Base-by-base conservation (phyloP, 1,140 invertebrate species). In the Augochlora pura region DNA sequence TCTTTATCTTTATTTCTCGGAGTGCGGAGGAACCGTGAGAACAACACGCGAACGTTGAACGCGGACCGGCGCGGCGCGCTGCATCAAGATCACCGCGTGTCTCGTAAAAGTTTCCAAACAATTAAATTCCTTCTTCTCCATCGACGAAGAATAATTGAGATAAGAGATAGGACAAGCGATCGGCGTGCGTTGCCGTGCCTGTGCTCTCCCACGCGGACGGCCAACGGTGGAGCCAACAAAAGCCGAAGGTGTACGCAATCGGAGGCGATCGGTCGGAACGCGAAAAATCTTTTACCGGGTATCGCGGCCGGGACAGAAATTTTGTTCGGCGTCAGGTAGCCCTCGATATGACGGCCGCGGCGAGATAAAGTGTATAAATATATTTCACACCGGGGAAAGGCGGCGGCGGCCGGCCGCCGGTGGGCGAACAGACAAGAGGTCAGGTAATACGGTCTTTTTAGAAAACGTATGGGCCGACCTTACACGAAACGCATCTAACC, bases 361-460 rank as follows among this genome's bases (percentile, higher is more conserved):
- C 21, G 10, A 54, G 32, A 77, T 77, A 71, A 77, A 71, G 12
- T 5, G 46, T 65, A 27, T 49, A 46, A 54, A 32, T 54, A 71
- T 70, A 70, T 63, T 38, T 60, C 38, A 69, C 64, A 23, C 16
- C 7, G 25, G 54, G 10, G n/a, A 46, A 68, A 57, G 18, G 39
- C 32, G 9, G 42, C 32, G 9, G 42, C 42, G 6, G 46, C 27
- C 60, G 68, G 38, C 54, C 54, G 60, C 12, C 49, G 27, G 69
- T 57, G 59, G 60, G 38, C 62, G 65, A 82, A 54, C 67, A 57
- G 83, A 67, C 84, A 82, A 83, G 68, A 78, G 76, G 68, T 69
- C 74, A 87, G 82, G 82, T 87, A 88, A 89, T 87, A 87, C 76
- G 71, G 77, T 70, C 76, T 80, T 88, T 90, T 86, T 81, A 65